These are phyloP conservation scores for Frankliniella fusca DNA, from an alignment of 2,888 invertebrate genomes.

Conservation along the genomic window DNA sequence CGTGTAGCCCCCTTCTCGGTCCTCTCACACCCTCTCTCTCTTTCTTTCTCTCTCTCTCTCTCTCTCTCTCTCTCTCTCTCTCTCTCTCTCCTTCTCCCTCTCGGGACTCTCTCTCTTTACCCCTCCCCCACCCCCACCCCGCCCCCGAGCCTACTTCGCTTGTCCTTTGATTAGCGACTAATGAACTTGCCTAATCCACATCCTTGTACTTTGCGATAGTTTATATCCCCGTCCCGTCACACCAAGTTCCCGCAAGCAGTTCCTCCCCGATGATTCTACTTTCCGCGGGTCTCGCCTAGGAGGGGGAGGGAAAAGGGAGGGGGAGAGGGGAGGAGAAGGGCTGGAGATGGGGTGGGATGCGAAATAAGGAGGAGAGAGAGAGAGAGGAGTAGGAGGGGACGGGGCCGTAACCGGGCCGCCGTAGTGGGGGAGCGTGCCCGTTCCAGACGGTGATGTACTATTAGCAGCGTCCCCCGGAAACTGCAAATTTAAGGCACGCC, in stretches of 20 bases:
- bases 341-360: background rate
- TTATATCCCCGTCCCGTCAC: background rate
- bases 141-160: background rate
- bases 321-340: background rate
- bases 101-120: background rate
- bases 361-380: background rate
- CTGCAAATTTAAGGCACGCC: too few relatives aligned
- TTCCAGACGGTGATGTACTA: too few relatives aligned
- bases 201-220: background rate
- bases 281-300: too few relatives aligned
- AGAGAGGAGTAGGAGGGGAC: background rate
- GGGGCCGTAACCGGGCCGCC: background rate
- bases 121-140: background rate
- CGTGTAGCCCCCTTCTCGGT: background rate
- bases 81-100: background rate
- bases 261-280: too few relatives aligned
- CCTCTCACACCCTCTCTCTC: background rate
- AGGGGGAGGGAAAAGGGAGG: background rate
- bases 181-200: conserved; percentile 8
- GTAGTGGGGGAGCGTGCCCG: too few relatives aligned
- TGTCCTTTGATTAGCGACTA: background rate
- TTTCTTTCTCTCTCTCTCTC: background rate
- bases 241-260: too few relatives aligned
- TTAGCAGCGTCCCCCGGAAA: too few relatives aligned
- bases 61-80: background rate